Conservation (phyloP, 2,797 vertebrate species). For the Dicrostonyx torquatus region DNA sequence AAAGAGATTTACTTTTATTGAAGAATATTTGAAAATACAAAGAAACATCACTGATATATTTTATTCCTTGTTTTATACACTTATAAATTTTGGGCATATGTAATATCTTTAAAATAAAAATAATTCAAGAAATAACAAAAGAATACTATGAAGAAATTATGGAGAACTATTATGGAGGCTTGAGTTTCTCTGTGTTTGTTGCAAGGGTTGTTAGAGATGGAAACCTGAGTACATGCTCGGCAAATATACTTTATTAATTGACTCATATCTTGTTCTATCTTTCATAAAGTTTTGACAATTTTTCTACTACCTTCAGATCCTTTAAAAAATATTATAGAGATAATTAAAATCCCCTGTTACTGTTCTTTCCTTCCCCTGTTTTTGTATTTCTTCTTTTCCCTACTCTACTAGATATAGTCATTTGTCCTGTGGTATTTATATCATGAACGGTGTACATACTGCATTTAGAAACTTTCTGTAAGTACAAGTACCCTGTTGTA, state of each 20-base stretch:
- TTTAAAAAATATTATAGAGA: not conserved
- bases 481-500: not conserved
- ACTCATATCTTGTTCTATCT: not conserved
- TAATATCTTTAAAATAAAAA: constrained; percentile 20
- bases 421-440: not conserved
- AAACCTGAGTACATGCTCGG: not conserved
- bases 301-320: not conserved
- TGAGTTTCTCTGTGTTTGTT: not conserved
- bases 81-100: not conserved
- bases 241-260: no score
- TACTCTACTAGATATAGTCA: not conserved
- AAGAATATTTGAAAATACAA: constrained; percentile 48
- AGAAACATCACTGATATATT: constrained; percentile 17
- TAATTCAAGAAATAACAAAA: constrained; percentile 24
- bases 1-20: constrained; percentile 34
- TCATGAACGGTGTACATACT: not conserved
- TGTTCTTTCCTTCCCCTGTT: not conserved
- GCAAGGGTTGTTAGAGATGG: no score
- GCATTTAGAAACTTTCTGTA: not conserved
- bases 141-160: not conserved
- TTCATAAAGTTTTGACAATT: not conserved
- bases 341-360: not conserved
- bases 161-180: not conserved
- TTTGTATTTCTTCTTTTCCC: not conserved
- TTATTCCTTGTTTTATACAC: constrained; percentile 27